Conservation (phyloP, 2,113 vertebrate species). For the Chloebia gouldiae region DNA sequence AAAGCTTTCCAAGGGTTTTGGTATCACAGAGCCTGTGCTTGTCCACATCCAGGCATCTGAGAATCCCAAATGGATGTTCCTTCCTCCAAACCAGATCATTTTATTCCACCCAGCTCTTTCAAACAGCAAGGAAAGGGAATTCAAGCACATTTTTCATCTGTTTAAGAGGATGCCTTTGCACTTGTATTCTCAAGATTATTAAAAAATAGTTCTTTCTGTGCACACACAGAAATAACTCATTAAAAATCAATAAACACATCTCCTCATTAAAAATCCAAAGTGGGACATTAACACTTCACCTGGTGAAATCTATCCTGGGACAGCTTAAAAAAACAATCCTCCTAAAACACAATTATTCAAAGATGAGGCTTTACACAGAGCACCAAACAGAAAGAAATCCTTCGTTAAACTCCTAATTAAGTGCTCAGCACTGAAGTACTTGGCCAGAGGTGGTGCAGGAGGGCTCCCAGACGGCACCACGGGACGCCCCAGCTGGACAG, state of each 20-base stretch:
- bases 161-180: background rate
- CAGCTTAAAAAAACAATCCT: background rate
- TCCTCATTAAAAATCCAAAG: background rate
- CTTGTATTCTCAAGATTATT: background rate
- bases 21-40: background rate
- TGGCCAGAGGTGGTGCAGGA: background rate
- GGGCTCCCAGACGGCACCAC: background rate
- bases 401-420: background rate
- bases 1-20: background rate
- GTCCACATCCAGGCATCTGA: background rate
- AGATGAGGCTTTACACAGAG: background rate
- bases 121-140: background rate
- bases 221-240: background rate
- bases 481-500: background rate
- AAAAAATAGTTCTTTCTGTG: background rate
- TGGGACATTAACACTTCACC: background rate
- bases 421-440: accelerated
- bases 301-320: slow-evolving; percentile 43
- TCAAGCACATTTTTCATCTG: background rate
- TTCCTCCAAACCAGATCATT: background rate
- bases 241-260: background rate
- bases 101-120: background rate
- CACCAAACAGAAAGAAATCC: background rate
- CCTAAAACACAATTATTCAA: background rate
- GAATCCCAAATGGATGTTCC: background rate